Conservation (phyloP, 2,888 invertebrate species). For the Conchocele bisecta region DNA sequence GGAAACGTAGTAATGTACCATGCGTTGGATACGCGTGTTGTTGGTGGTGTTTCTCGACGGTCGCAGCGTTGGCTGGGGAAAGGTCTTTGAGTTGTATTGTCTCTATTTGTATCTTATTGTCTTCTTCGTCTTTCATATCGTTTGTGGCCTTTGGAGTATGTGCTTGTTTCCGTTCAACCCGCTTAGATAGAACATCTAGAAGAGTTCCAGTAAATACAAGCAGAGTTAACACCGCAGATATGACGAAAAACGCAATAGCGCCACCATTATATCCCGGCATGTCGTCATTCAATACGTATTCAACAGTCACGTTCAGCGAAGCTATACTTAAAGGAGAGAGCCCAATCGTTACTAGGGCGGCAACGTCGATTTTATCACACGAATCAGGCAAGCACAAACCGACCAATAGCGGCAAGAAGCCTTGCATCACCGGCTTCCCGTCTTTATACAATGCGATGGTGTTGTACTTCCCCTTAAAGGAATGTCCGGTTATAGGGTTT, state of each 20-base stretch:
- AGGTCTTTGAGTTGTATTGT: no score
- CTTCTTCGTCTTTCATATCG: not conserved
- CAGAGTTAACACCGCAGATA: slow-evolving; percentile 21
- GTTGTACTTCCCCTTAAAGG: slow-evolving; percentile 14
- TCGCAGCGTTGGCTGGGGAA: no score
- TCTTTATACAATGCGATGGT: slow-evolving; percentile 13
- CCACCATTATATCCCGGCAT: slow-evolving; percentile 12
- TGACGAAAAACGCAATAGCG: slow-evolving; percentile 18
- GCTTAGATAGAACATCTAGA: slow-evolving; percentile 15
- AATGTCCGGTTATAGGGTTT: slow-evolving; percentile 4
- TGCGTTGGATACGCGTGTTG: no score
- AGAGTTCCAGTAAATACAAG: slow-evolving; percentile 33
- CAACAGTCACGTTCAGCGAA: slow-evolving; percentile 4
- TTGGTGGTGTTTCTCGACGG: no score
- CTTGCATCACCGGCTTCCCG: slow-evolving; percentile 1
- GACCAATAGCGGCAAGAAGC: not conserved
- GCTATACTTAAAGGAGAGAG: not conserved
- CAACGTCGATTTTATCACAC: slow-evolving; percentile 22
- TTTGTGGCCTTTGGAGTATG: no score
- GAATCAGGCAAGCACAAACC: slow-evolving; percentile 49
- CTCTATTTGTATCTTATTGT: slow-evolving; percentile 9
- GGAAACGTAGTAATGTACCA: slow-evolving; percentile 23
- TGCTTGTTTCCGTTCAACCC: not conserved
- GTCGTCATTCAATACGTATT: slow-evolving; percentile 11
- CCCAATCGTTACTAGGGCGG: not conserved